Conservation (phyloP, 1,140 invertebrate species). For the Trichonephila clavipes region DNA sequence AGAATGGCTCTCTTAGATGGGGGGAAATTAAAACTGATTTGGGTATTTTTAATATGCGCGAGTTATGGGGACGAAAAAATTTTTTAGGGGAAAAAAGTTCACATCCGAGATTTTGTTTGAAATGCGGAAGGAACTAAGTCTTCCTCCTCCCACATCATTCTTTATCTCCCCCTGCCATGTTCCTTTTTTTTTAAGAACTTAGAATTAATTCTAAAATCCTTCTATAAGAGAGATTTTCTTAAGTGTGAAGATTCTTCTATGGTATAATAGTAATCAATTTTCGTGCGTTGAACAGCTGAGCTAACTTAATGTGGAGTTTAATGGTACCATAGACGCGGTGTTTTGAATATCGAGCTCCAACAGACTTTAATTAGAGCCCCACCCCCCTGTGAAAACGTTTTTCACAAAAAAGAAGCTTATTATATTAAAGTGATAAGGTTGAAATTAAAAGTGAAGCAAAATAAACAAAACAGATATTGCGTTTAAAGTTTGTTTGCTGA, state of each 20-base stretch:
- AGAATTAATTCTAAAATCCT: constrained; percentile 11
- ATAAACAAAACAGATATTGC: too few relatives aligned
- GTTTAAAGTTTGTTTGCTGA: too few relatives aligned
- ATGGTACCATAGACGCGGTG: background rate
- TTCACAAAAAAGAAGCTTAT: too few relatives aligned
- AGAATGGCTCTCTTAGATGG: constrained; percentile 53
- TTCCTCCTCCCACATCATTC: background rate
- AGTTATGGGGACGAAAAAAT: constrained; percentile 23
- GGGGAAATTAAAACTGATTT: constrained; percentile 71
- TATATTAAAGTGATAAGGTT: too few relatives aligned
- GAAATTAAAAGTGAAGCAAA: too few relatives aligned
- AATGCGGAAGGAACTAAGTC: constrained; percentile 15
- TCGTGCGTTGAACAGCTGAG: background rate
- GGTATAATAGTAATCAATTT: background rate
- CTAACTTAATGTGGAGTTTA: background rate
- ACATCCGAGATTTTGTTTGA: constrained; percentile 28
- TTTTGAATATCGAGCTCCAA: background rate
- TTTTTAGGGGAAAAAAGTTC: background rate
- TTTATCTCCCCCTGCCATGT: background rate
- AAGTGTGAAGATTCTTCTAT: background rate
- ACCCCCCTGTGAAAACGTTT: too few relatives aligned
- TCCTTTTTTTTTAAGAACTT: background rate
- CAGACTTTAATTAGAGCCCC: background rate
- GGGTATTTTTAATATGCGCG: constrained; percentile 69
- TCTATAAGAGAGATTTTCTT: background rate